These are phyloP conservation scores for Triplophysa dalaica DNA, from an alignment of 2,113 vertebrate species.

Conservation along the genomic window DNA sequence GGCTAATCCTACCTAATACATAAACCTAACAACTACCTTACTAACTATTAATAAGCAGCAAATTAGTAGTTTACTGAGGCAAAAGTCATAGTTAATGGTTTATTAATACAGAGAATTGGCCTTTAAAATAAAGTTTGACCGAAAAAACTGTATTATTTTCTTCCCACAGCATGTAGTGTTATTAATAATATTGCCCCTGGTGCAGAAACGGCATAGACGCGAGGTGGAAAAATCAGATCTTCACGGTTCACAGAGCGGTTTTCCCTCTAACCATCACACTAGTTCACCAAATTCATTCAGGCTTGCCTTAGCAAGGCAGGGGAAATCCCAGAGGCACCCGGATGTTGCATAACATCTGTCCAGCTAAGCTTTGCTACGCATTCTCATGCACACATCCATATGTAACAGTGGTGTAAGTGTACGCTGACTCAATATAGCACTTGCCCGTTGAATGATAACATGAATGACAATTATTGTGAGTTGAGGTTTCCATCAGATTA, in stretches of 20 bases:
- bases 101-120: too few species aligned
- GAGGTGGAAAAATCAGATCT: slow-evolving; percentile 33
- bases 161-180: slow-evolving; percentile 3
- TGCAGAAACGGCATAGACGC: not conserved
- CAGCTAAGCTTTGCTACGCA: not conserved
- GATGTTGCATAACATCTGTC: slow-evolving; percentile 49
- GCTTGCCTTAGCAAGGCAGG: slow-evolving; percentile 19
- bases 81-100: too few species aligned
- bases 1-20: too few species aligned
- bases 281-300: slow-evolving; percentile 19
- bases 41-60: too few species aligned
- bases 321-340: slow-evolving; percentile 27
- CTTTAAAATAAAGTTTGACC: too few species aligned
- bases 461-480: not conserved
- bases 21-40: too few species aligned
- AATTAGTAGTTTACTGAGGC: too few species aligned
- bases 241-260: slow-evolving; percentile 5
- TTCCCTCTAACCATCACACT: slow-evolving; percentile 14
- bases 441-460: not conserved
- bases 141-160: not conserved
- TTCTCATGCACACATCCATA: not conserved
- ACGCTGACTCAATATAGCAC: not conserved
- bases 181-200: not conserved
- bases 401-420: not conserved
- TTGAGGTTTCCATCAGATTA: not conserved